Base-by-base conservation (phyloP, 2,113 vertebrate species). In the Ceuthmochares aereus region DNA sequence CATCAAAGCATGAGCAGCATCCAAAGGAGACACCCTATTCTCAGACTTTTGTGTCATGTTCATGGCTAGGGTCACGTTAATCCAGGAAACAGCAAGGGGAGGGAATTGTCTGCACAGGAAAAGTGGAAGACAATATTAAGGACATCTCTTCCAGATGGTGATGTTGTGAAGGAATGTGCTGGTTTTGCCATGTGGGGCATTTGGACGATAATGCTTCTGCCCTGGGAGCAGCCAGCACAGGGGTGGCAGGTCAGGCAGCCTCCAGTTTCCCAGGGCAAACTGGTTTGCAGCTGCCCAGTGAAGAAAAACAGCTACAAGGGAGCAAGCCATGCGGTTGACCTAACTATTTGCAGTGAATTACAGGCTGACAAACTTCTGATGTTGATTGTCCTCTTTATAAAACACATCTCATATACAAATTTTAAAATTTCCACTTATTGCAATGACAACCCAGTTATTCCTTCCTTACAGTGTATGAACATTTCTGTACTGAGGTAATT, bases 401-500 rank as follows among this genome's bases (percentile, higher is more conserved):
- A 63, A 76, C 27, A 72, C 1, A 2, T 80, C 51, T 83, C 6
- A 2, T n/a, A 73, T 52, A 40, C 16, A 42, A 17, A 30, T 70
- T 32, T 2, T 1, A 55, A 74, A 42, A 63, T n/a, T 66, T 85
- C 67, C 45, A 70, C 34, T 75, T 42, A 59, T 2, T 84, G 64
- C 74, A 94, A 6, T 69, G 63, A 82, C 72, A 90, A 86, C 20
- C 51, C 72, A 22, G 52, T 80, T 86, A 52, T 68, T 96, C 64
- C 67, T 90, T 76, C 76, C 37, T 77, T 42, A 62, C 51, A 52
- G 37, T 1, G 18, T 7, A 84, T 0, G 3, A 78, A 91, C 14
- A 0, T 90, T 94, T 96, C 70, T 84, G 72, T 60, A 64, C 42
- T 93, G 87, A 97, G 82, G 89, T 97, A 91, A 95, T 96, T 84